Conservation (phyloP, 2,888 invertebrate species). For the Neocrepidodera transversa region DNA sequence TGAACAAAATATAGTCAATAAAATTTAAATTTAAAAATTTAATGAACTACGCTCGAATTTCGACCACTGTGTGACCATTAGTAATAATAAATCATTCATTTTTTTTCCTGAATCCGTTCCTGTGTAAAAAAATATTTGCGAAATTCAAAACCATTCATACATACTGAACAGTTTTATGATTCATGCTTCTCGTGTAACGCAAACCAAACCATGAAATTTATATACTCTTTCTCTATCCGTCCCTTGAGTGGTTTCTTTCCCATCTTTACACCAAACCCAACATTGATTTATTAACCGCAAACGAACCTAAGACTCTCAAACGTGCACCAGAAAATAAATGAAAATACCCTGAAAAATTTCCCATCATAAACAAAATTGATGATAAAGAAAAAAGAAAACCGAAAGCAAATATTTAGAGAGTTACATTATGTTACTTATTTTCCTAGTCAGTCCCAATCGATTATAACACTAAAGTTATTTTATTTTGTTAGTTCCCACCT, state of each 20-base stretch:
- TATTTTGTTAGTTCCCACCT: too few species aligned
- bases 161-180: conserved; percentile 25
- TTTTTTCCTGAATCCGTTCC: neutral
- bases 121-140: neutral
- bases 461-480: too few species aligned
- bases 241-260: conserved; percentile 29
- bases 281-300: conserved; percentile 25
- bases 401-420: too few species aligned
- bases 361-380: too few species aligned
- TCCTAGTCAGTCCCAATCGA: too few species aligned
- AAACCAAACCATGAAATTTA: conserved; percentile 29
- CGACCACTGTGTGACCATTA: too few species aligned
- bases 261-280: conserved; percentile 6
- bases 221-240: conserved; percentile 9
- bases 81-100: too few species aligned
- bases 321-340: neutral
- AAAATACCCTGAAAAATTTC: neutral
- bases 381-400: too few species aligned
- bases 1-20: too few species aligned
- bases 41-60: too few species aligned
- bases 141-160: conserved; percentile 18
- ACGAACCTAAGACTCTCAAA: neutral
- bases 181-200: conserved; percentile 24
- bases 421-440: too few species aligned
- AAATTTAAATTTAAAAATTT: too few species aligned